Conservation (phyloP, 2,888 invertebrate genomes). For the Camptogramma bilineatum region DNA sequence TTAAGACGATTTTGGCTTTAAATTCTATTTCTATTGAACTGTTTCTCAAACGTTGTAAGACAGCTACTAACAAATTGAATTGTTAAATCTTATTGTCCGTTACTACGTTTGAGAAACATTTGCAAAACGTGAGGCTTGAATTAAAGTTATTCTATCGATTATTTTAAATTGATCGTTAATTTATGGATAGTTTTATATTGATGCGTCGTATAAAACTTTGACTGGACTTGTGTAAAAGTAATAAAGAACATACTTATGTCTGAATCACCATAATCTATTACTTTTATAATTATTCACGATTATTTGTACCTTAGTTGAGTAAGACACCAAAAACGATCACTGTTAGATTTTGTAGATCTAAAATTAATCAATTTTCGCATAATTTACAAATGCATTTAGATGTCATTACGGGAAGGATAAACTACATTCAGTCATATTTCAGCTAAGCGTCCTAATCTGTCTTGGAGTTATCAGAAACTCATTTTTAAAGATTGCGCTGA, state of each 20-base stretch:
- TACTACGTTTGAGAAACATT: not conserved
- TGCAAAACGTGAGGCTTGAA: not conserved
- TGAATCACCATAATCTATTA: constrained; percentile 54
- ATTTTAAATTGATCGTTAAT: not conserved
- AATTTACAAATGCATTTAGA: constrained; percentile 12
- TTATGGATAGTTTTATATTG: constrained; percentile 3
- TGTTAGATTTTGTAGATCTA: constrained; percentile 37
- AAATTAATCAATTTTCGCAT: constrained; percentile 12
- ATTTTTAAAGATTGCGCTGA: not conserved
- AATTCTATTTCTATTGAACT: constrained; percentile 3
- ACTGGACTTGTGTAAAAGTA: constrained; percentile 38
- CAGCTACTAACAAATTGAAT: not conserved
- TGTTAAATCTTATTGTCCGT: not conserved
- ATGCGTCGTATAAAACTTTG: constrained; percentile 1
- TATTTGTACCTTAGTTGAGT: constrained; percentile 72
- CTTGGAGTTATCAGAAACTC: not conserved
- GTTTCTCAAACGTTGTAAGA: not conserved
- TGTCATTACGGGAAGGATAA: constrained; percentile 14
- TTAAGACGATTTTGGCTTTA: constrained; percentile 19
- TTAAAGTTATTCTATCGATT: not conserved
- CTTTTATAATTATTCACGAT: constrained; percentile 59
- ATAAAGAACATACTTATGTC: constrained; percentile 38
- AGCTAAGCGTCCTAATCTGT: not conserved
- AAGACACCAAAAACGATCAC: constrained; percentile 47
- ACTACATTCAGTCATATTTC: not conserved